Base-by-base conservation (phyloP, 2,888 invertebrate species). In the Drosophila leonis region DNA sequence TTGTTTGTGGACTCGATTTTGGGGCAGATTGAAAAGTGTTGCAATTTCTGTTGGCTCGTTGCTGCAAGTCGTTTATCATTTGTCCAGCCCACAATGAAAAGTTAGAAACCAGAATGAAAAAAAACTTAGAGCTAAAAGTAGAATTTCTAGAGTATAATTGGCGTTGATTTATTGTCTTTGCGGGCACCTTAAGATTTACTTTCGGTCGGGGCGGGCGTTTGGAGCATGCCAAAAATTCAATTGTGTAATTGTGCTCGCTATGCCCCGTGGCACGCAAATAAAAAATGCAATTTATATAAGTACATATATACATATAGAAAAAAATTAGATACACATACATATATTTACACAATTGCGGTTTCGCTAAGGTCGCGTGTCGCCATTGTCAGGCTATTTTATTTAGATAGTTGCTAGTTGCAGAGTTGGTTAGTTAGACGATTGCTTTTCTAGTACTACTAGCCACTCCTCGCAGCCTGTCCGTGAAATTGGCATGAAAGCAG, bases 151-250 rank as follows among this genome's bases (percentile, higher is more conserved):
- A 29, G 20, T 68, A 74, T 89, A 88, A 90, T 87, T 90, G 88
- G 85, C 82, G 75, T 75, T 89, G 90, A 89, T 90, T 86, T 86
- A 87, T 90, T 68, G 73, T 76, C 69, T 72, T 66, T 73, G 86
- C 64, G 82, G 82, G 52, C 75, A 57, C 60, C 78, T 75, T 33
- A 54, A 80, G 84, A 86, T 77, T 55, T 70, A 24, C 29, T 63
- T 55, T 57, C 44, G 65, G 64, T 72, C 65, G 51, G n/a, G 41
- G 66, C 62, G 66, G 83, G 29, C 52, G 73, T 49, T 37, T 42
- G 48, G n/a, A 54, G 42, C 57, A 60, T 62, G 65, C 81, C 89
- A 77, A 84, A 88, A 81, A 79, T 87, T 75, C 90, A 89, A 86
- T 87, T 87, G 72, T 72, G 57, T 72, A 78, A 74, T 75, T 86